Percentiles rank a stretch among this genome's conserved stretches.
Evolutionary conservation across 2,113 vertebrate species (phyloP).

Genomic region (Cryptomyrus ogoouensis): DNA sequence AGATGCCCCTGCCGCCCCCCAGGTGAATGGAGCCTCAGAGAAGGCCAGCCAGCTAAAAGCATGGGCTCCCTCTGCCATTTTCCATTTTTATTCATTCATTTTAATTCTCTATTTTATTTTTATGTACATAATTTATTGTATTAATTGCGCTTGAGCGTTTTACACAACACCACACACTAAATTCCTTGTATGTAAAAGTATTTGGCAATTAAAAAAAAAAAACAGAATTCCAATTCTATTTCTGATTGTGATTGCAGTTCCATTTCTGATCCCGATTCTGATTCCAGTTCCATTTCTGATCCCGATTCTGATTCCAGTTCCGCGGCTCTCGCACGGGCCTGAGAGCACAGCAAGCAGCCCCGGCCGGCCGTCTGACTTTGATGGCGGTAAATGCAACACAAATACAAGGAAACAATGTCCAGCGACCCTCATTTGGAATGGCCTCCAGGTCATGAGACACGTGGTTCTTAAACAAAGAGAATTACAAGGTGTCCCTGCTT

Average conservation of each 20-base stretch:
- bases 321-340: background rate
- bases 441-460: background rate
- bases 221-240: background rate
- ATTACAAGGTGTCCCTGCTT: background rate
- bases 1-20: background rate
- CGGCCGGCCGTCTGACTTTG: background rate
- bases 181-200: background rate
- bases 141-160: background rate
- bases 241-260: background rate
- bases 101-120: background rate
- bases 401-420: background rate
- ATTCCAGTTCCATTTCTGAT: background rate
- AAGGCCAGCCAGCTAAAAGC: conserved; percentile 26
- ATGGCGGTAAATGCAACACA: background rate
- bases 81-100: background rate
- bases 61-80: background rate
- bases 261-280: background rate
- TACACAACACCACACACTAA: background rate
- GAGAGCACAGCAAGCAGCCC: background rate
- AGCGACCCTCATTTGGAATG: background rate
- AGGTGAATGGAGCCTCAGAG: conserved; percentile 45
- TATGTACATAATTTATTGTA: background rate
- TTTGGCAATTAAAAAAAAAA: background rate
- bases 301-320: background rate
- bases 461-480: background rate